Evolutionary conservation across 2,888 invertebrate species (phyloP), one percentile per base, ranked within the genome.

Genomic region (Cosmia trapezina): DNA sequence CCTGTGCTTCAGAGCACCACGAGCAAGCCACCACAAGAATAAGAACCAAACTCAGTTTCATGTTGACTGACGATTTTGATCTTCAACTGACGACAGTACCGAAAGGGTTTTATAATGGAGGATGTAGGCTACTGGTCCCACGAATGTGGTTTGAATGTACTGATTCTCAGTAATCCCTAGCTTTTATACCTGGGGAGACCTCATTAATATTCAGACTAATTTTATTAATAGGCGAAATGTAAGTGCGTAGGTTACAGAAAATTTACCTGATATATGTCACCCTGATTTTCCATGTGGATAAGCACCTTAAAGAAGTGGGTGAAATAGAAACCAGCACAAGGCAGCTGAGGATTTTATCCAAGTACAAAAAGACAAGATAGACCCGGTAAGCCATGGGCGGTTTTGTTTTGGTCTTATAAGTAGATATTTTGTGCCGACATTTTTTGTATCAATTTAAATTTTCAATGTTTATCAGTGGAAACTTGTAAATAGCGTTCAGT

Each of bases 201-300:
- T 76, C 59, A 76, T 82, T 72, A 73, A 71, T 81, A 81, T 81
- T 66, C 83, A 60, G 64, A 76, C 37, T 17, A 37, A 76, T 66
- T 76, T 72, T 70, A 76, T 66, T 47, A 51, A 66, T 65, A 69
- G 43, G 33, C 51, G 17, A 66, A 45, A 59, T 62, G 17, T 59
- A 47, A 56, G 51, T 54, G 56, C 56, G 69, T 67, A 77, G 66
- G 63, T 60, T 77, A 70, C 19, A 60, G 47, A 57, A 70, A 67
- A 67, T 70, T 63, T 56, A 53, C 53, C 37, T 60, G 47, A 49
- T n/a, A 49, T n/a, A 49, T 70, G 49, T 53, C 73, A 66, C 22
- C 37, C 66, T 64, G 69, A 70, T n/a, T 81, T 77, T 70, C 49
- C 47, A 60, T n/a, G 12, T 77, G 67, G 11, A 51, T 73, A 17